Evolutionary conservation across 2,888 invertebrate genomes (phyloP), one percentile per base, ranked within the genome.

Genomic region (Hetaerina titia): DNA sequence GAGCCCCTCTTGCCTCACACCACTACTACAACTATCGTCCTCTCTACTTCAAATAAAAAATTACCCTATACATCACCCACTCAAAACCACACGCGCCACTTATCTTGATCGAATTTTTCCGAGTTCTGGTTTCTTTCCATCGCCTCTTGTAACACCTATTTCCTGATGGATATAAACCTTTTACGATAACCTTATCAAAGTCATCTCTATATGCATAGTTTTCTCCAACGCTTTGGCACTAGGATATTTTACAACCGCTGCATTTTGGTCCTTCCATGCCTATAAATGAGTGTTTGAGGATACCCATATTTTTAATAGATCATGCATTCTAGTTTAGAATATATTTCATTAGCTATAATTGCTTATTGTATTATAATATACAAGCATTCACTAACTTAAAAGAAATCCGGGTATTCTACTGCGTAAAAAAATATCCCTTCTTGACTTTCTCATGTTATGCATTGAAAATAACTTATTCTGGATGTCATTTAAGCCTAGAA

Each of bases 61-160:
- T 45, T 45, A 45, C 45, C 45, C 45, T 4, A 45, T 45, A n/a
- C 25, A 81, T 31, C 11, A 31, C 81, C 81, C 81, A 81, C 81
- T 81, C 31, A 81, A 81, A 81, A 22, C 81, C 81, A 81, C 81
- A 31, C 81, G 81, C 31, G 81, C 81, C 81, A 81, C 81, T 81
- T 81, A 81, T 81, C 11, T 81, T 22, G 31, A 81, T 81, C 81
- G 81, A 81, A 81, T 81, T 31, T 31, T 81, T 81, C 31, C 60
- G 31, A 81, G 31, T 81, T 81, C 31, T 81, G 81, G 25, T 81
- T 81, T 81, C 81, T 31, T 81, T 31, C 81, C 81, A 81, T 81
- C 81, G 81, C 11, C 31, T 81, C 81, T 11, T 81, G 31, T 11
- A 81, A 81, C 25, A n/a, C 81, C 31, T 31, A 81, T 25, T 81